A percentile compares a stretch with the other conserved stretches of the same genome.
phyloP scores from a whole-genome alignment of 64 coral and sea anemone genomes.

The Actinia equina region DNA sequence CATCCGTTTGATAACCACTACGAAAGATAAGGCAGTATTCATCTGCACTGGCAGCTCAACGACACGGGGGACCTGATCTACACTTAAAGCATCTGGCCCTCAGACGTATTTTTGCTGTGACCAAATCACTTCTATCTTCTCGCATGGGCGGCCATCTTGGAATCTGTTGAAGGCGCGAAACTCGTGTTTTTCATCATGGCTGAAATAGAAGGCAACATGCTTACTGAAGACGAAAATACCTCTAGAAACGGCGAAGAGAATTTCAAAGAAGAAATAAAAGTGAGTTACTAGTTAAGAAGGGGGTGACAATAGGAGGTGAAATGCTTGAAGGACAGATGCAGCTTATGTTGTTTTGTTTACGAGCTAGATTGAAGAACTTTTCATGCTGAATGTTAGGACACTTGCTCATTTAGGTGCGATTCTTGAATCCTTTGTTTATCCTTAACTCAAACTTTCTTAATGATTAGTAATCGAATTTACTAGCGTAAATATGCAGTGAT shows the following conservation, averaged over 20 bases:
- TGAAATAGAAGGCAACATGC: background rate
- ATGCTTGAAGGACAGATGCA: background rate
- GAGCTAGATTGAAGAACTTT: background rate
- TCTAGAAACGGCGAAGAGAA: slow-evolving; percentile 24
- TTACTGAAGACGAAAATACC: background rate
- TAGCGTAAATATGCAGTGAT: background rate
- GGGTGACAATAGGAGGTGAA: background rate
- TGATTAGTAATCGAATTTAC: background rate
- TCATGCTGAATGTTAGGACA: background rate
- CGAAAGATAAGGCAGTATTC: slow-evolving; percentile 14
- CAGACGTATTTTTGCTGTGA: background rate
- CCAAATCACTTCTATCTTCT: slow-evolving; percentile 17
- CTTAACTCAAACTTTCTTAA: background rate
- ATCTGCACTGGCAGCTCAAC: slow-evolving; percentile 30
- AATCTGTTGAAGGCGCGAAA: background rate
- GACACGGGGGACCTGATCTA: slow-evolving; percentile 4
- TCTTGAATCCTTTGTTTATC: background rate
- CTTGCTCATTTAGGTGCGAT: background rate
- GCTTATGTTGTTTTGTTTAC: background rate
- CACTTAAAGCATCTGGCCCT: slow-evolving; percentile 22
- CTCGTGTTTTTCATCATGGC: slow-evolving; percentile 13
- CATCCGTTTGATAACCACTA: slow-evolving; percentile 28
- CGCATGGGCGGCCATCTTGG: slow-evolving; percentile 27
- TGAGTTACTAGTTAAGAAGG: background rate
- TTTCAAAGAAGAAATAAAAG: slow-evolving; percentile 32